Conservation (phyloP, 2,113 vertebrate genomes). For the Coptodon bakossiorum region DNA sequence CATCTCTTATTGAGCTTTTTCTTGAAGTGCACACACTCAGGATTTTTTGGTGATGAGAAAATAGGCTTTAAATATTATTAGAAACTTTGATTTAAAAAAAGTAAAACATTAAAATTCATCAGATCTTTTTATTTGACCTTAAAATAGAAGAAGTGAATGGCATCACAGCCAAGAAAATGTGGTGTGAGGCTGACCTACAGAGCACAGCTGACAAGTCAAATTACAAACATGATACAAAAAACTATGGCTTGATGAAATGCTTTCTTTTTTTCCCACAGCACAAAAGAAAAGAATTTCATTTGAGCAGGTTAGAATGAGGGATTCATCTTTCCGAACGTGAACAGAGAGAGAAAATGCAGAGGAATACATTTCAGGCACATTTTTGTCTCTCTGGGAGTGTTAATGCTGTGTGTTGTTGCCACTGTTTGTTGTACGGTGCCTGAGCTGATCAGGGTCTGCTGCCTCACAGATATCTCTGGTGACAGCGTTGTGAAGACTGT, state of each 20-base stretch:
- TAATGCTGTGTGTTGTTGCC: conserved; percentile 10
- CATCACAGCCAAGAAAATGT: neutral
- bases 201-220: conserved; percentile 13
- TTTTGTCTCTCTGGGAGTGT: conserved; percentile 5
- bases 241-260: conserved; percentile 15
- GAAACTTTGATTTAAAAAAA: neutral
- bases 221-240: conserved; percentile 13
- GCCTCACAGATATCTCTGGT: neutral
- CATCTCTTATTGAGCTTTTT: neutral
- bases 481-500: neutral
- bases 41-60: neutral
- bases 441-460: conserved; percentile 22
- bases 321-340: conserved; percentile 12
- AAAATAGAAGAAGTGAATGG: neutral
- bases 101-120: neutral
- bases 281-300: conserved; percentile 29
- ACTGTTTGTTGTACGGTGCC: conserved; percentile 19
- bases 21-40: neutral
- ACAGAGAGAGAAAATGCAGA: neutral
- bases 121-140: neutral
- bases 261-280: neutral
- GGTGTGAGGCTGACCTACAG: neutral
- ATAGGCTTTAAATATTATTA: neutral
- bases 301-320: neutral
- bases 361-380: conserved; percentile 7